Conservation (phyloP, 2,113 vertebrate species). For the Grantiella picta region DNA sequence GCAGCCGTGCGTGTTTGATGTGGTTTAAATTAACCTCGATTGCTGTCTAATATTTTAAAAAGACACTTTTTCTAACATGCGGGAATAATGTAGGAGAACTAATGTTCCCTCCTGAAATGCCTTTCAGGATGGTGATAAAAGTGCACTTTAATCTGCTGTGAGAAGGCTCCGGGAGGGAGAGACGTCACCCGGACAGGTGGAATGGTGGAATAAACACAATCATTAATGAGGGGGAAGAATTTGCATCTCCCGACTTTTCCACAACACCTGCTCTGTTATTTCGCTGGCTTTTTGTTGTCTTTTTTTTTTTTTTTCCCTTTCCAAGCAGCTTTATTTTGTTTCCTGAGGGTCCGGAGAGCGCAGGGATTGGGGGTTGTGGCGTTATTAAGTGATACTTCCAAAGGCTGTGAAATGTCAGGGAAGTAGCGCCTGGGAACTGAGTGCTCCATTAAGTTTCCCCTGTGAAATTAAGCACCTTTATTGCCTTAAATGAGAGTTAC, state of each 20-base stretch:
- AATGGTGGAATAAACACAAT: background rate
- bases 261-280: background rate
- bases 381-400: background rate
- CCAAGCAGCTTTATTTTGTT: background rate
- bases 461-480: conserved; percentile 6
- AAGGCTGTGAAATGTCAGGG: background rate
- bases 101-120: conserved; percentile 28
- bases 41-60: conserved; percentile 38
- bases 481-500: background rate
- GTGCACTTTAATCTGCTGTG: conserved; percentile 27
- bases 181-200: background rate
- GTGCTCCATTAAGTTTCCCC: conserved; percentile 18
- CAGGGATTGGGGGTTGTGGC: background rate
- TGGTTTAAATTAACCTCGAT: conserved; percentile 21
- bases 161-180: background rate
- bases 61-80: conserved; percentile 34
- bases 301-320: background rate
- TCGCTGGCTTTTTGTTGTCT: background rate
- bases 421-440: background rate
- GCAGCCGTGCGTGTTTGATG: background rate
- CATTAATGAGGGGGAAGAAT: background rate
- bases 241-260: conserved; percentile 4
- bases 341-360: background rate
- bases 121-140: conserved; percentile 19
- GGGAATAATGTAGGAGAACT: conserved; percentile 48